Evolutionary conservation across 2,888 invertebrate species (phyloP).

Genomic region (Volucella bombylans): DNA sequence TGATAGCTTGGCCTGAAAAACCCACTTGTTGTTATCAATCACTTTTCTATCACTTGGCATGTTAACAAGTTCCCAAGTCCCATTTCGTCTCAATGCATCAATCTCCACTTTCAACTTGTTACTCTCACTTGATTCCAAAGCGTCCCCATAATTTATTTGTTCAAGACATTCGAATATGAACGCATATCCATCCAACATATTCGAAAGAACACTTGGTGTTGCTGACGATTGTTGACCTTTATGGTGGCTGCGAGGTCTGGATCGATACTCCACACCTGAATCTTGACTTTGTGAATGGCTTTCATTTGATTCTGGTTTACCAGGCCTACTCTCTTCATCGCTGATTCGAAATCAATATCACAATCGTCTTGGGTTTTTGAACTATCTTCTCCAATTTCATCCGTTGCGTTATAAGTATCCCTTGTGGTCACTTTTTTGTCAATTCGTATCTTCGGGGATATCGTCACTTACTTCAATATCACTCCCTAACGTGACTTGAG

Average conservation of each 20-base stretch:
- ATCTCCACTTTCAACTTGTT: no score
- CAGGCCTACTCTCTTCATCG: background rate
- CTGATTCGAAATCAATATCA: background rate
- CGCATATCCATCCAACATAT: constrained; percentile 16
- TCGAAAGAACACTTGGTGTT: background rate
- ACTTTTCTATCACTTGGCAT: no score
- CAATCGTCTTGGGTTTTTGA: background rate
- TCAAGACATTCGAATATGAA: constrained; percentile 2
- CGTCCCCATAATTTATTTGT: background rate
- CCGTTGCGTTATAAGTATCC: background rate
- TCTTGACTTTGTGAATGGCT: background rate
- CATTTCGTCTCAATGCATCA: no score
- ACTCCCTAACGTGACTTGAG: background rate
- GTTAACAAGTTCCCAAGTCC: no score
- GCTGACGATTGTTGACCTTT: background rate
- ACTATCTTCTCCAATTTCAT: background rate
- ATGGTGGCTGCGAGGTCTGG: background rate
- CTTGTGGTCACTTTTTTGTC: background rate
- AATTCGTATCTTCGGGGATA: background rate
- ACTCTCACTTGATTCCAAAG: constrained; percentile 7
- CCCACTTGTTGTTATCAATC: constrained; percentile 35
- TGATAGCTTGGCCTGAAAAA: background rate
- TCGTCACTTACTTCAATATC: background rate
- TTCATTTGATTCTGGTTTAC: background rate
- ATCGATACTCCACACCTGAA: background rate